Evolutionary conservation across 2,113 vertebrate species (phyloP).

Genomic region (Cervus canadensis): DNA sequence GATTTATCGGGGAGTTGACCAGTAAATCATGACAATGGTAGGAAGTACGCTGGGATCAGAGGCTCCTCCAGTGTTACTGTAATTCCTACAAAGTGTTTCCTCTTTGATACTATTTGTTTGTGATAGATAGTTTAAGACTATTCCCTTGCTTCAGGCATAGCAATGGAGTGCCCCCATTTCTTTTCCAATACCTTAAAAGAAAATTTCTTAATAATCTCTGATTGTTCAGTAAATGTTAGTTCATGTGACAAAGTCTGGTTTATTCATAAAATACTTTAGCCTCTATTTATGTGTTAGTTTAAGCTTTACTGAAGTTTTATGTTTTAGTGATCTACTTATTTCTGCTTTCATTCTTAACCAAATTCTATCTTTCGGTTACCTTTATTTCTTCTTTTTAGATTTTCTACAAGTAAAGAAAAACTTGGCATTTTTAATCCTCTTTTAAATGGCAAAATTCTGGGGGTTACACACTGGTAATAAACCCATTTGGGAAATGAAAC

Average conservation of each 20-base stretch:
- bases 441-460: background rate
- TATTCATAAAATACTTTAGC: background rate
- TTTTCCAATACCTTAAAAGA: background rate
- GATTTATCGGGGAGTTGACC: background rate
- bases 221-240: background rate
- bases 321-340: background rate
- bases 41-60: slow-evolving; percentile 69
- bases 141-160: slow-evolving; percentile 29
- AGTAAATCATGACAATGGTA: slow-evolving; percentile 78
- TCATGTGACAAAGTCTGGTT: background rate
- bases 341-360: background rate
- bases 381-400: background rate
- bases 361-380: background rate
- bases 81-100: slow-evolving; percentile 73
- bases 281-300: background rate
- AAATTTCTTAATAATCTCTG: background rate
- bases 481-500: background rate
- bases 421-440: background rate
- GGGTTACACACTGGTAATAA: background rate
- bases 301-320: background rate
- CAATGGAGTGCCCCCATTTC: background rate
- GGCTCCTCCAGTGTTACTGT: slow-evolving; percentile 49
- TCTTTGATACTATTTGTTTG: slow-evolving; percentile 56
- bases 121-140: slow-evolving; percentile 40
- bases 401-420: background rate